phyloP scores from a whole-genome alignment of 2,888 invertebrate species.

The Phorcus lineatus region DNA sequence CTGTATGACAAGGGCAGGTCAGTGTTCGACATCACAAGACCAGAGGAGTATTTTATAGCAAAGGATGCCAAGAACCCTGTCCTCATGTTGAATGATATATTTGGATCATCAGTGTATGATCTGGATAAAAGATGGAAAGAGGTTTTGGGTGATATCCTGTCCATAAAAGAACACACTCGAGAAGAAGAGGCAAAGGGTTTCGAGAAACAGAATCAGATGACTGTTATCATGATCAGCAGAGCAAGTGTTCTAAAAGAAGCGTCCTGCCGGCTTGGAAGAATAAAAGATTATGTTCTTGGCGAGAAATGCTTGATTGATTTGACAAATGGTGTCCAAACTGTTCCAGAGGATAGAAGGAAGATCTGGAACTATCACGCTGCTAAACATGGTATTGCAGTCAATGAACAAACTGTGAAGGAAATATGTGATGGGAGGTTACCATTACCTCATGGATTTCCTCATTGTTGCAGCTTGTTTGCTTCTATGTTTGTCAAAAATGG shows the following conservation, averaged over 20 bases:
- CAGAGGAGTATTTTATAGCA: not conserved
- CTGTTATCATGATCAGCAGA: not conserved
- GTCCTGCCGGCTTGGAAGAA: not conserved
- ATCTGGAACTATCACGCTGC: not conserved
- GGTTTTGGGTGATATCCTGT: not conserved
- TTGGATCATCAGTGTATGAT: not conserved
- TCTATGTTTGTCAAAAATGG: not conserved
- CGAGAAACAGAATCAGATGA: not conserved
- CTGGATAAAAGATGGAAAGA: not conserved
- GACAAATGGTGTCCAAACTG: not conserved
- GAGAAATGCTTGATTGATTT: not conserved
- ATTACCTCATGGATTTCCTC: not conserved
- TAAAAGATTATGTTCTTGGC: not conserved
- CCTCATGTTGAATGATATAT: not conserved
- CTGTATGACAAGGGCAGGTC: not conserved
- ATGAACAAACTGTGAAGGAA: not conserved
- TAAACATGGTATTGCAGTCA: not conserved
- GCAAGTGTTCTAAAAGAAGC: not conserved
- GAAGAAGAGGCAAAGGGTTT: not conserved
- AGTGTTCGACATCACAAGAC: not conserved
- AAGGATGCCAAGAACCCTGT: not conserved
- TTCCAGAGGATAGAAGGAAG: not conserved
- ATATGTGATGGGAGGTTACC: not conserved
- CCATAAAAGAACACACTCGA: not conserved
- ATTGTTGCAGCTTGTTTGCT: not conserved